These are phyloP conservation scores for Microctonus brassicae DNA, from an alignment of 2,888 invertebrate genomes.

Conservation along the genomic window DNA sequence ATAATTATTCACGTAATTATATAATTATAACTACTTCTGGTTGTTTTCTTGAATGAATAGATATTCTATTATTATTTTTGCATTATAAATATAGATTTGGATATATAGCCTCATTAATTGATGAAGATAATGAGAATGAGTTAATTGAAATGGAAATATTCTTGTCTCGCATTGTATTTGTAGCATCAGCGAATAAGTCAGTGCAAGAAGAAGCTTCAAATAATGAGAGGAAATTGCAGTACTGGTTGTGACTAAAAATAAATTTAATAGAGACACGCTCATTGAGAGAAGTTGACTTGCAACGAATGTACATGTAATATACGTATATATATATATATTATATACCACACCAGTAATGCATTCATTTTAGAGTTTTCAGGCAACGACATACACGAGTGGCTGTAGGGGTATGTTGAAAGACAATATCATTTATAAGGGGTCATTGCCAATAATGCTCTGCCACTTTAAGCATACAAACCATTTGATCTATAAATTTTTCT, in stretches of 20 bases:
- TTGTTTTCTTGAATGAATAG: not conserved
- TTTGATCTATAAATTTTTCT: not conserved
- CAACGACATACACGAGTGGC: not conserved
- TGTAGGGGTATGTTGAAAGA: slow-evolving; percentile 81
- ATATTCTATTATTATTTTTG: not conserved
- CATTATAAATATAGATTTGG: no score
- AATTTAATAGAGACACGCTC: slow-evolving; percentile 70
- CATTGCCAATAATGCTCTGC: slow-evolving; percentile 10
- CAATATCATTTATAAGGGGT: slow-evolving; percentile 73
- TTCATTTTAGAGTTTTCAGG: slow-evolving; percentile 5
- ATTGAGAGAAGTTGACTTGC: slow-evolving; percentile 63
- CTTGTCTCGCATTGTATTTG: not conserved
- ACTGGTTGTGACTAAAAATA: slow-evolving; percentile 61
- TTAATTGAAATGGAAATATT: not conserved
- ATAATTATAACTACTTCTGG: not conserved
- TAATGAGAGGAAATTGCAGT: slow-evolving; percentile 6
- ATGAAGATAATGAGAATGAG: not conserved
- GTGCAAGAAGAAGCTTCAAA: not conserved
- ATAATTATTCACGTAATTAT: not conserved
- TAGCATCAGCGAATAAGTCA: not conserved
- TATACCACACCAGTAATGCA: slow-evolving; percentile 40
- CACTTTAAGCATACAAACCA: not conserved
- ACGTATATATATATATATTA: not conserved
- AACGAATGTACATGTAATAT: slow-evolving; percentile 42
- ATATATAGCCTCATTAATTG: not conserved